Base-by-base conservation (phyloP, 2,797 vertebrate genomes). In the Alauda arvensis region DNA sequence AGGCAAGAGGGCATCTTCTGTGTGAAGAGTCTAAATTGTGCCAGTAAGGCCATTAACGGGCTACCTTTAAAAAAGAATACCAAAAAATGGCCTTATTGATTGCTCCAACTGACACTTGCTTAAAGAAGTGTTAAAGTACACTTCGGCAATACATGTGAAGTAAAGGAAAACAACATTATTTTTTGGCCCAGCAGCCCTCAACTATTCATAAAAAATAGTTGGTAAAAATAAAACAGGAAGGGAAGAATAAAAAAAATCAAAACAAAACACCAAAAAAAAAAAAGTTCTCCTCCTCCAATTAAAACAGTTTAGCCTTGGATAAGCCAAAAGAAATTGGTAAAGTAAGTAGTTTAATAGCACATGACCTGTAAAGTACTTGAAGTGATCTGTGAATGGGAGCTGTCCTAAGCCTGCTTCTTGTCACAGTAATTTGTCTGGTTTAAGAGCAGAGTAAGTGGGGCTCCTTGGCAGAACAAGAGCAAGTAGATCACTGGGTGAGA, bases 301-400 rank as follows among this genome's bases (percentile, higher is more conserved):
- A 71, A 88, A 94, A 84, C 69, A 83, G 57, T 89, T 93, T 88
- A 92, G 85, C 53, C 45, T 66, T 88, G 83, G 71, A 79, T 90
- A 91, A 93, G 69, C 53, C 43, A 42, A 76, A 87, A 91, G 28
- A 87, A 90, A 80, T 94, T 68, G 81, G 62, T 85, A 77, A 80
- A 92, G 77, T 61, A 42, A 68, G 78, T 53, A 51, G 78, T 93
- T 95, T 92, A 92, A 94, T 85, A 92, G 81, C 77, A 84, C n/a
- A 40, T 81, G 83, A 90, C 67, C 87, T 83, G 51, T 85, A 51
- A 88, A 80, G 76, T 84, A 76, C 91, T 89, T 93, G 71, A 90
- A 93, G 83, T 96, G 89, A 92, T 95, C 87, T 94, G 92, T 93
- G 88, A 92, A 87, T 92, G 84, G 77, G 87, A 88, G 60, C 49